A percentile compares a stretch with the other conserved stretches of the same genome.
Evolutionary conservation across 2,888 invertebrate species (phyloP).

Genomic region (Patella depressa): DNA sequence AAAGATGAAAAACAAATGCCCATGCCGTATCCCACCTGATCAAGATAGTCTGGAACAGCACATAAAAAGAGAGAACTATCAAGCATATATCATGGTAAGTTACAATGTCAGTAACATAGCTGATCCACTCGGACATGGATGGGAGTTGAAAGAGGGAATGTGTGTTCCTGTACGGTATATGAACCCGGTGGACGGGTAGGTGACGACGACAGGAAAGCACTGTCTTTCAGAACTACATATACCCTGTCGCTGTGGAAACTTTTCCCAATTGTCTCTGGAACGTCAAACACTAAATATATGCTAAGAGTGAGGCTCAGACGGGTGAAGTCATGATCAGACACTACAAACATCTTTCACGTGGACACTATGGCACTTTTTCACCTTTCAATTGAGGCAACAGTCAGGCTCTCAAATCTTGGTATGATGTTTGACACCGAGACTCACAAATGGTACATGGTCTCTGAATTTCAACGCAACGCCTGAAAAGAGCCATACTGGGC

Average conservation of each 20-base stretch:
- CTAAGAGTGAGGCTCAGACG: constrained; percentile 33
- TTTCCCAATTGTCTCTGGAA: constrained; percentile 30
- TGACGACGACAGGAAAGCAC: constrained; percentile 30
- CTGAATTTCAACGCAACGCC: constrained; percentile 27
- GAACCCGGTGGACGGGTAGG: constrained; percentile 37
- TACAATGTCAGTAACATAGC: too few species aligned
- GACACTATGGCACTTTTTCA: constrained; percentile 27
- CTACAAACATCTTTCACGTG: constrained; percentile 17
- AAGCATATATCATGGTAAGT: too few species aligned
- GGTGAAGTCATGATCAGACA: constrained; percentile 34
- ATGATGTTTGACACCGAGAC: constrained; percentile 38
- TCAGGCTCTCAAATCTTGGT: constrained; percentile 38
- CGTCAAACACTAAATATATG: constrained; percentile 30
- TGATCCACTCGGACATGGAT: too few species aligned
- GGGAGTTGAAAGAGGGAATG: too few species aligned
- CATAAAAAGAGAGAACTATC: too few species aligned
- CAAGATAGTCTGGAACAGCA: too few species aligned
- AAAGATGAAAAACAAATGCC: too few species aligned
- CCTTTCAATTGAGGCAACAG: constrained; percentile 31
- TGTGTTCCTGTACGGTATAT: too few species aligned
- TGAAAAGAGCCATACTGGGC: constrained; percentile 30
- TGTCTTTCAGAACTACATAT: constrained; percentile 36
- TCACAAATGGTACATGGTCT: constrained; percentile 21
- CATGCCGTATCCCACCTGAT: too few species aligned
- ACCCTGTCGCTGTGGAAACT: constrained; percentile 37